A percentile compares a stretch with the other conserved stretches of the same genome.
These are phyloP conservation scores for Brachyrhaphis roseni DNA, from an alignment of 2,797 vertebrate genomes.

Conservation along the genomic window DNA sequence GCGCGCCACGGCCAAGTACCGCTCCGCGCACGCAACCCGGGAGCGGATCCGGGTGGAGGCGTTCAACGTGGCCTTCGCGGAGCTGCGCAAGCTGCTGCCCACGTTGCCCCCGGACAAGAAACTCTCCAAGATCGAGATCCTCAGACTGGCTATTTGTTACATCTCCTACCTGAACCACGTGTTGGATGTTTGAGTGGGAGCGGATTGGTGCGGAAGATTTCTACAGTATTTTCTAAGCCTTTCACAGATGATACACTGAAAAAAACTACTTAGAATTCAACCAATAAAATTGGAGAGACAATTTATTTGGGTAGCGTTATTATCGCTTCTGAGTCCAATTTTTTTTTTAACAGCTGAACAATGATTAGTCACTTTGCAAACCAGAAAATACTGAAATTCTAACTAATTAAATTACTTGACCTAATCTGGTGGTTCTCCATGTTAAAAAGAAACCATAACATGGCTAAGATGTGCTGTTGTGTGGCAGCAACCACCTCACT, in stretches of 20 bases:
- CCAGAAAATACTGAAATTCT: not conserved
- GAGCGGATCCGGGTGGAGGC: constrained; percentile 91
- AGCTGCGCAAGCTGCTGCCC: constrained; percentile 88
- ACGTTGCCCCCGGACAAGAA: constrained; percentile 92
- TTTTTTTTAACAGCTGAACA: not conserved
- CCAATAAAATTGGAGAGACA: constrained; percentile 1
- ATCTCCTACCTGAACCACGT: constrained; percentile 93
- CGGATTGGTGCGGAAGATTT: constrained; percentile 11
- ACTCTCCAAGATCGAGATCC: constrained; percentile 92
- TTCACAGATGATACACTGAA: constrained; percentile 4
- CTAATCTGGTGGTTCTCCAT: not conserved
- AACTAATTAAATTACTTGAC: not conserved
- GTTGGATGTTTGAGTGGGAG: constrained; percentile 83
- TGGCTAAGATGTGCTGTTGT: not conserved
- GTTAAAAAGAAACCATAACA: not conserved
- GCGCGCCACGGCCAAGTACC: constrained; percentile 88
- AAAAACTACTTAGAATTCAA: not conserved
- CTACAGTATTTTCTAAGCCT: constrained; percentile 15
- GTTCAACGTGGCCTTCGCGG: constrained; percentile 90
- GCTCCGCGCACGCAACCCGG: constrained; percentile 88
- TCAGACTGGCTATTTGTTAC: constrained; percentile 91
- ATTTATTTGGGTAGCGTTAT: not conserved
- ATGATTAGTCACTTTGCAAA: not conserved
- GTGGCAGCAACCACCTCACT: not conserved
- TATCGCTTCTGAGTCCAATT: not conserved